phyloP scores from a whole-genome alignment of 2,888 invertebrate genomes.

The Drosophila monieri region DNA sequence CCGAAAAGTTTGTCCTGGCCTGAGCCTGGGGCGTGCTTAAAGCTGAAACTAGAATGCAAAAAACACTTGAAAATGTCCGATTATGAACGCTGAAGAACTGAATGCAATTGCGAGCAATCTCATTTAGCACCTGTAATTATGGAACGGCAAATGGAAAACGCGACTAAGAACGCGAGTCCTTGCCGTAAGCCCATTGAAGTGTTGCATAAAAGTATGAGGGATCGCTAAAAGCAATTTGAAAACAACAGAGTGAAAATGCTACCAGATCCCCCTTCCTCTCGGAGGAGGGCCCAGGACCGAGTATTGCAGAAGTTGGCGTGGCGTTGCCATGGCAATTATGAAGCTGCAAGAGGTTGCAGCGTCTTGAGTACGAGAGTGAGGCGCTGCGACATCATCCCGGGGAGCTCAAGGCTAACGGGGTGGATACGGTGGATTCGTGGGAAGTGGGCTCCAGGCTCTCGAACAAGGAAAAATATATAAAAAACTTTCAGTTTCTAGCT shows the following conservation, averaged over 20 bases:
- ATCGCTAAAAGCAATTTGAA: constrained; percentile 73
- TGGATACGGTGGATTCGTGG: background rate
- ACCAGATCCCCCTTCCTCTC: constrained; percentile 11
- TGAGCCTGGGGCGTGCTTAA: constrained; percentile 53
- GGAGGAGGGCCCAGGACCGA: background rate
- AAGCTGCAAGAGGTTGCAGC: constrained; percentile 46
- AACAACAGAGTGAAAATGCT: constrained; percentile 54
- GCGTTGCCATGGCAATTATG: constrained; percentile 68
- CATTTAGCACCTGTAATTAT: constrained; percentile 39
- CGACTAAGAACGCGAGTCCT: background rate
- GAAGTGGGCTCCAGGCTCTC: background rate
- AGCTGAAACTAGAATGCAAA: constrained; percentile 39
- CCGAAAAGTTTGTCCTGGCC: constrained; percentile 37
- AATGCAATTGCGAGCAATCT: constrained; percentile 46
- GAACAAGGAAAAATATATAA: background rate
- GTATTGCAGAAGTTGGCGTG: constrained; percentile 42
- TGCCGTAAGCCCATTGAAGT: constrained; percentile 29
- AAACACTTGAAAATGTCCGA: constrained; percentile 34
- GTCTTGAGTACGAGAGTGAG: constrained; percentile 47
- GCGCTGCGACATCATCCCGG: constrained; percentile 31
- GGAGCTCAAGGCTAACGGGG: constrained; percentile 23
- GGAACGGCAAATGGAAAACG: constrained; percentile 12
- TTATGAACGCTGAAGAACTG: constrained; percentile 21
- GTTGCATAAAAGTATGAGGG: constrained; percentile 33
- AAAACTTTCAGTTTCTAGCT: background rate